Evolutionary conservation across 2,113 vertebrate species (phyloP), one percentile per base, ranked within the genome.

Genomic region (Deroptyus accipitrinus): DNA sequence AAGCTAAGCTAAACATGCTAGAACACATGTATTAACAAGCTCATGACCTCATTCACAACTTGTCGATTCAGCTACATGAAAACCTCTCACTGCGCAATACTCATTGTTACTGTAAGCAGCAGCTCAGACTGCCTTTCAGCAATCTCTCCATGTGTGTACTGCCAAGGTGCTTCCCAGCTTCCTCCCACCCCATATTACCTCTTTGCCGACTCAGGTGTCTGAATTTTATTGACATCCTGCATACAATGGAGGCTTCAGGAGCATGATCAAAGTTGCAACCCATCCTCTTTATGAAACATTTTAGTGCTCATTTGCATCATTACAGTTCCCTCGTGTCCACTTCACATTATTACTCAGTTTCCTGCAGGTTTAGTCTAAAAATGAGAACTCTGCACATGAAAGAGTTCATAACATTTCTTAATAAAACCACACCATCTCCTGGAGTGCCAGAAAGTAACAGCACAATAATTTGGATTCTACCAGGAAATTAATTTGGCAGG

Each of bases 291-390:
- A 93, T 59, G 80, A 91, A 93, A 68, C 62, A 57, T 82, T 95
- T 86, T 49, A 86, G 62, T 19, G 73, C 48, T 96, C 76, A 75
- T 94, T 94, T 95, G 73, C 92, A 86, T 94, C 69, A 95, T 88
- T 96, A 94, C 88, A 95, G 83, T 92, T 94, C 95, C 77, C 93
- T 90, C 16, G 66, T 64, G 92, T 83, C 92, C 80, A 94, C 79
- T 96, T 95, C 85, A 42, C 64, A 28, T 66, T 24, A 90, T 86
- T 91, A 83, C 77, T 84, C 88, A 35, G 88, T 75, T 94, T 67
- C 86, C 88, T 79, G 70, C 62, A 48, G 35, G 19, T 82, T 94
- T 86, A 86, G 66, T 33, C 37, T 61, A 78, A 95, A 93, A 90
- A 61, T 57, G 18, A 81, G 57, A 73, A 62, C 73, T 79, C 2